Evolutionary conservation across 2,113 vertebrate species (phyloP).

Genomic region (Ranitomeya imitator): DNA sequence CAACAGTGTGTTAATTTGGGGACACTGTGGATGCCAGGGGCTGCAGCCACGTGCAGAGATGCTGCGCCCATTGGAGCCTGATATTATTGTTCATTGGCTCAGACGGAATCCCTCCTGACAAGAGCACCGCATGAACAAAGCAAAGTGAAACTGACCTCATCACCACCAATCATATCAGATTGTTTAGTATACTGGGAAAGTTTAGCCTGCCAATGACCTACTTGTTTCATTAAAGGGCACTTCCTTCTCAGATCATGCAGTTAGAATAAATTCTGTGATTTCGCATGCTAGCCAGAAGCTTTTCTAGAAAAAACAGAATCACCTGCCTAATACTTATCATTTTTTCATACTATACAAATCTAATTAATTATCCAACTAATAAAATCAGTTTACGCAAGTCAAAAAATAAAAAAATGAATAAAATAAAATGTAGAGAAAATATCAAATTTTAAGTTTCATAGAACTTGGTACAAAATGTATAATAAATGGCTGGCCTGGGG

Average conservation of each 20-base stretch:
- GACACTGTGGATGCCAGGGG: constrained; percentile 49
- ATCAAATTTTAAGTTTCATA: background rate
- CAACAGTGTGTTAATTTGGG: constrained; percentile 43
- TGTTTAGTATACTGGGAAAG: constrained; percentile 54
- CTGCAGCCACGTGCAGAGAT: constrained; percentile 51
- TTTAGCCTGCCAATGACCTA: constrained; percentile 61
- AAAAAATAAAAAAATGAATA: background rate
- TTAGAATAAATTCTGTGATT: background rate
- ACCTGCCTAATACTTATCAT: background rate
- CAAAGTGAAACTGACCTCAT: constrained; percentile 67
- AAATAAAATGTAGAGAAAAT: background rate
- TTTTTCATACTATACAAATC: background rate
- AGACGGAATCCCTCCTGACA: constrained; percentile 69
- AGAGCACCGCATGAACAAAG: constrained; percentile 61
- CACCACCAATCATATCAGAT: constrained; percentile 66
- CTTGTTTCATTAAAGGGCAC: constrained; percentile 67
- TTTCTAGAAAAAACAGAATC: background rate
- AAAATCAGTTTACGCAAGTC: background rate
- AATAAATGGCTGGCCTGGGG: background rate
- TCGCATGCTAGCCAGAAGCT: too few relatives aligned
- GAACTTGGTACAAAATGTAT: background rate
- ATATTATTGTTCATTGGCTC: constrained; percentile 57
- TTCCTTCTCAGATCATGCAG: background rate
- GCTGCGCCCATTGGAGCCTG: constrained; percentile 31
- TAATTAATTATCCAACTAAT: background rate